A percentile compares a stretch with the other conserved stretches of the same genome.
These are phyloP conservation scores for Acrocephalus scirpaceus DNA, from an alignment of 2,797 vertebrate genomes.

Conservation along the genomic window DNA sequence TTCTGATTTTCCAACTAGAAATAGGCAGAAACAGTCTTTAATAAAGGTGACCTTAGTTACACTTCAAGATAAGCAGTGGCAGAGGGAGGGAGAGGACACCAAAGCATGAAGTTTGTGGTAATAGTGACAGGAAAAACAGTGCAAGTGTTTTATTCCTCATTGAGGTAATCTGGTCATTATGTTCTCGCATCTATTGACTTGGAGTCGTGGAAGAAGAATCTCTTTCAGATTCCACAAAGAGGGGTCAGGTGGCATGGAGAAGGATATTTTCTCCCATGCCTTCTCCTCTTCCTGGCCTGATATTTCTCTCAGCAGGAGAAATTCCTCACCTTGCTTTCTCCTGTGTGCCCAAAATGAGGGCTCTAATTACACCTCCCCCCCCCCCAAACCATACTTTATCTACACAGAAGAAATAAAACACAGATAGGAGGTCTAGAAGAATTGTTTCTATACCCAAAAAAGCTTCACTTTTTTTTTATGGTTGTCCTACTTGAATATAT, in stretches of 20 bases:
- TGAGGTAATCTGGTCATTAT: neutral
- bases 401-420: neutral
- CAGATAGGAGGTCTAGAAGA: neutral
- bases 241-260: neutral
- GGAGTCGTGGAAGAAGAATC: neutral
- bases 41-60: conserved; percentile 16
- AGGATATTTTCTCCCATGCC: neutral
- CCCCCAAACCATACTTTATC: no score
- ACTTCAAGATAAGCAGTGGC: neutral
- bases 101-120: neutral
- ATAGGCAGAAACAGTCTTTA: neutral
- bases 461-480: neutral
- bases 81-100: neutral
- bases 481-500: neutral
- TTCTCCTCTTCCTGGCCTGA: neutral
- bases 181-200: neutral
- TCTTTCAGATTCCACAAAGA: neutral
- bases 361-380: neutral
- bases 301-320: neutral
- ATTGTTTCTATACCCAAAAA: neutral
- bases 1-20: neutral
- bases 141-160: neutral
- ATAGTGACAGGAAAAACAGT: neutral
- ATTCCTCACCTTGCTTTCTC: neutral
- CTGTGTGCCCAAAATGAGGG: neutral